A percentile compares a stretch with the other conserved stretches of the same genome.
Conservation (phyloP, 2,113 vertebrate genomes). For the Vimba vimba region DNA sequence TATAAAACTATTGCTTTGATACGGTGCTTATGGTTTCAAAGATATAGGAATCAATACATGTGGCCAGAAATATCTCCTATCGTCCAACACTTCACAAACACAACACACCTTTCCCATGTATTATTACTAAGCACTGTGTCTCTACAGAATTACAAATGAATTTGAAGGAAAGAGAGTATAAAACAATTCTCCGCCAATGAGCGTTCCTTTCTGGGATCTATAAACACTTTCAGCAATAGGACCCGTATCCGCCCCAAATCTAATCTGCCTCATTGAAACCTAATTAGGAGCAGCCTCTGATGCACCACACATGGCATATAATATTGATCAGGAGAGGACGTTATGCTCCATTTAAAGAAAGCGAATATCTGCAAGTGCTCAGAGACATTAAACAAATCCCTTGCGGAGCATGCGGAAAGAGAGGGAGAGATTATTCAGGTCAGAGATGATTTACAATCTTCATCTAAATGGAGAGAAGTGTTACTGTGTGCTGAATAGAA, state of each 20-base stretch:
- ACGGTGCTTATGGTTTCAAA: slow-evolving; percentile 4
- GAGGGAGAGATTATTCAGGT: background rate
- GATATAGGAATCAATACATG: slow-evolving; percentile 16
- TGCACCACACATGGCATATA: slow-evolving; percentile 67
- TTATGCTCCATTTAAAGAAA: slow-evolving; percentile 51
- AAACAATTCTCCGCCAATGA: slow-evolving; percentile 73
- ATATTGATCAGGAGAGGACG: slow-evolving; percentile 58
- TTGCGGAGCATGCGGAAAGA: background rate
- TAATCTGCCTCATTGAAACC: slow-evolving; percentile 63
- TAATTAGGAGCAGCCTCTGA: slow-evolving; percentile 64
- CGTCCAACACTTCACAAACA: slow-evolving; percentile 7
- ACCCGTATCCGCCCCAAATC: slow-evolving; percentile 74
- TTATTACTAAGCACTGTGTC: slow-evolving; percentile 40
- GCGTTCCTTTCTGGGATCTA: slow-evolving; percentile 71
- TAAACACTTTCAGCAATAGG: slow-evolving; percentile 77
- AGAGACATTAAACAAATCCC: slow-evolving; percentile 45
- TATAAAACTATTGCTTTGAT: background rate
- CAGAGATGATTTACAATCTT: slow-evolving; percentile 4
- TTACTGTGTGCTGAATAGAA: background rate
- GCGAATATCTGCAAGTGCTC: slow-evolving; percentile 50
- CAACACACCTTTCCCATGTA: slow-evolving; percentile 28
- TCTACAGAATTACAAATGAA: slow-evolving; percentile 65
- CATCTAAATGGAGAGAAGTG: slow-evolving; percentile 13
- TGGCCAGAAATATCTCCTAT: slow-evolving; percentile 9
- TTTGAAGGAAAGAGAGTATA: slow-evolving; percentile 64